Percentiles rank a stretch among this genome's conserved stretches.
Evolutionary conservation across 2,797 vertebrate species (phyloP).

Genomic region (Anniella stebbinsi): DNA sequence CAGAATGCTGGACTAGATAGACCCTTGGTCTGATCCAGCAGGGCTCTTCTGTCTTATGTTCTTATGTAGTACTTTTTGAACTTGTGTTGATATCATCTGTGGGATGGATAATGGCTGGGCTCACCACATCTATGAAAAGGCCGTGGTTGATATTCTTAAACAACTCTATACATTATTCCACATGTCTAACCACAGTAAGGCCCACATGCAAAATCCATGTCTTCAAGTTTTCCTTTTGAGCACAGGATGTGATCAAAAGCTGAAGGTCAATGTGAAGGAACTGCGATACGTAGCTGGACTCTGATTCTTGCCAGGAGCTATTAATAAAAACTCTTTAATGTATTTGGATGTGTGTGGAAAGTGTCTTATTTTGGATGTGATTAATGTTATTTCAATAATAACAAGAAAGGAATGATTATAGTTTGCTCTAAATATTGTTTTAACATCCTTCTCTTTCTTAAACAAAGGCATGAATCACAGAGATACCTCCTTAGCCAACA

Average conservation of each 20-base stretch:
- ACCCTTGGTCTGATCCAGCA: too few relatives aligned
- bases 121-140: neutral
- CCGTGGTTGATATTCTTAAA: neutral
- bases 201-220: constrained; percentile 10
- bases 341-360: constrained; percentile 39
- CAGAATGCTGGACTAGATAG: too few relatives aligned
- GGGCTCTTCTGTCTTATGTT: too few relatives aligned
- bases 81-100: neutral
- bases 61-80: neutral
- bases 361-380: constrained; percentile 30
- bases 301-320: neutral
- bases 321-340: constrained; percentile 8
- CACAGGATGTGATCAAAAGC: constrained; percentile 32
- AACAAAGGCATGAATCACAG: constrained; percentile 40
- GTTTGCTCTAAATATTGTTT: constrained; percentile 57
- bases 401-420: constrained; percentile 48
- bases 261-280: constrained; percentile 10
- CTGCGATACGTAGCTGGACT: constrained; percentile 12
- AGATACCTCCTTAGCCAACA: constrained; percentile 50
- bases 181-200: neutral
- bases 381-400: constrained; percentile 52
- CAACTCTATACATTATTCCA: neutral
- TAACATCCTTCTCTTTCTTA: constrained; percentile 54
- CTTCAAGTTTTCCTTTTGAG: constrained; percentile 10
- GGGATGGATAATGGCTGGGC: neutral